phyloP scores from a whole-genome alignment of 2,797 vertebrate species.

The Acrossocheilus wenchowensis region DNA sequence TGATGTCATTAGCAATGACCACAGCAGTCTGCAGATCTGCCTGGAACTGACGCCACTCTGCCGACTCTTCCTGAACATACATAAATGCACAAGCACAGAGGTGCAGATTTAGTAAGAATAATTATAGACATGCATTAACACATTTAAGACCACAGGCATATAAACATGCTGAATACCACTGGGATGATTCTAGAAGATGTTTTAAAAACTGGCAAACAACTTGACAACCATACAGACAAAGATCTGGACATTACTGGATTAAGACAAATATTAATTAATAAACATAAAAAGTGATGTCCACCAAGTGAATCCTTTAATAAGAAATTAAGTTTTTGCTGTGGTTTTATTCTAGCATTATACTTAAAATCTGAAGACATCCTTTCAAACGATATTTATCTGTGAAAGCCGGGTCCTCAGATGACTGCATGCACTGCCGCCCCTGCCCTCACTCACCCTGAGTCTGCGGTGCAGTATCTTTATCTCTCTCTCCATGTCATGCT shows the following conservation, averaged over 20 bases:
- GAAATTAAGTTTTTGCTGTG: not conserved
- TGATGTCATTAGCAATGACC: constrained; percentile 88
- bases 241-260: not conserved
- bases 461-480: constrained; percentile 87
- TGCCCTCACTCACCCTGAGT: constrained; percentile 75
- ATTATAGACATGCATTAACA: not conserved
- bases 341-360: not conserved
- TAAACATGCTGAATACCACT: not conserved
- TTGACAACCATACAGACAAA: not conserved
- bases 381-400: not conserved
- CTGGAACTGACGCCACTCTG: constrained; percentile 89
- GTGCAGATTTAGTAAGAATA: not conserved
- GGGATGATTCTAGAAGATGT: not conserved
- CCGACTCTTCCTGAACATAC: constrained; percentile 82
- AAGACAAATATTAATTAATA: not conserved
- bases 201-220: not conserved
- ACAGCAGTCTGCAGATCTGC: constrained; percentile 89
- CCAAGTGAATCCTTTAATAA: not conserved
- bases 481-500: constrained; percentile 88
- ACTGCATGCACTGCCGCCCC: not conserved
- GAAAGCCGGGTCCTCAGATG: not conserved
- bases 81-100: constrained; percentile 38
- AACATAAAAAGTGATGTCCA: not conserved
- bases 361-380: not conserved
- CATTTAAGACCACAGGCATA: not conserved